Conservation (phyloP, 2,888 invertebrate species). For the Yponomeuta malinellus region DNA sequence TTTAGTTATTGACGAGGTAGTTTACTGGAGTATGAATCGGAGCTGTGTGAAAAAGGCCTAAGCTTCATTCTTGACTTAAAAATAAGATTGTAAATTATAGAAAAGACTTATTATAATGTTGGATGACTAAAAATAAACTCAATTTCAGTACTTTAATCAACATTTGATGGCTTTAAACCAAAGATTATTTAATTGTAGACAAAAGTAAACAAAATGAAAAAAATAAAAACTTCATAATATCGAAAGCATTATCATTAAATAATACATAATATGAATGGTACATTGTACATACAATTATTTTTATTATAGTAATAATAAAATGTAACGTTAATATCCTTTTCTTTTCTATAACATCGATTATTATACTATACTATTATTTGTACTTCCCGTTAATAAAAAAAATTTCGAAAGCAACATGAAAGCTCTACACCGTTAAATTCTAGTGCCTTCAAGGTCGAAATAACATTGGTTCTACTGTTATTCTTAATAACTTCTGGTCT, state of each 20-base stretch:
- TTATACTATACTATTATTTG: neutral
- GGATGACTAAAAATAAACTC: neutral
- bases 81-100: constrained; percentile 10
- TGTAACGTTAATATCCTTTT: neutral
- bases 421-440: no score
- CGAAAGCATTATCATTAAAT: neutral
- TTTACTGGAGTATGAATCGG: neutral
- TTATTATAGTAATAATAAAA: neutral
- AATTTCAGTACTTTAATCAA: neutral
- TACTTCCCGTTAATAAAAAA: neutral
- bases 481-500: no score
- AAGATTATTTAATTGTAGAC: neutral
- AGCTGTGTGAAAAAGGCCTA: neutral
- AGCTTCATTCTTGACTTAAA: constrained; percentile 9
- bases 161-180: neutral
- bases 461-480: no score
- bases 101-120: neutral
- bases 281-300: neutral
- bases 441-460: no score
- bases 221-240: neutral
- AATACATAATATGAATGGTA: neutral
- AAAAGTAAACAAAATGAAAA: neutral
- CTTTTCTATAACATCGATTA: neutral
- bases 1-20: neutral
- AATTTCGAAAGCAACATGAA: neutral